phyloP scores from a whole-genome alignment of 23 tunicate species.

The Aplidium turbinatum region DNA sequence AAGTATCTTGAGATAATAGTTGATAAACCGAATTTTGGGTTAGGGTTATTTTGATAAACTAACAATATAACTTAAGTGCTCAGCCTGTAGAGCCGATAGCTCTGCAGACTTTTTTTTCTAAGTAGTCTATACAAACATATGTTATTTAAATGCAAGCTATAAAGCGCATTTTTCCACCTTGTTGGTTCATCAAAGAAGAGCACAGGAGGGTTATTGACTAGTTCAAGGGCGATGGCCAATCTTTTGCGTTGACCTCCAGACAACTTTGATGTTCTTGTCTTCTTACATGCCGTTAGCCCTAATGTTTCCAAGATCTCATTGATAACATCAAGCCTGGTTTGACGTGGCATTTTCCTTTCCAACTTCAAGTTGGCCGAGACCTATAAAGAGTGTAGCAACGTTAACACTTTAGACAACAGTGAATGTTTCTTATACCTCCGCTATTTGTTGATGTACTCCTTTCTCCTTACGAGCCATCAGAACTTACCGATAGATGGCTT shows the following conservation, averaged over 20 bases:
- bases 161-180: too few species aligned
- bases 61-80: too few species aligned
- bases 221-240: slow-evolving; percentile 93
- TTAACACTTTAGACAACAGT: too few species aligned
- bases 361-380: slow-evolving; percentile 91
- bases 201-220: slow-evolving; percentile 97
- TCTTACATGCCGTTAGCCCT: slow-evolving; percentile 70
- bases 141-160: background rate
- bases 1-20: too few species aligned
- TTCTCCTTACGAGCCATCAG: too few species aligned
- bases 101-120: background rate
- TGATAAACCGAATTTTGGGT: too few species aligned
- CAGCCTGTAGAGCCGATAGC: too few species aligned
- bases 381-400: slow-evolving; percentile 25
- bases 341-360: slow-evolving; percentile 23
- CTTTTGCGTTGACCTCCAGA: slow-evolving; percentile 99
- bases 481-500: too few species aligned
- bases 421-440: too few species aligned
- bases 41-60: too few species aligned
- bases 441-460: too few species aligned
- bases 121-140: background rate
- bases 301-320: slow-evolving; percentile 72
- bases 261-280: slow-evolving; percentile 71
- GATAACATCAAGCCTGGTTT: slow-evolving; percentile 65
- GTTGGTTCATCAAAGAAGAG: slow-evolving; percentile 99